Percentiles rank a stretch among this genome's conserved stretches.
Evolutionary conservation across 2,797 vertebrate genomes (phyloP).

Genomic region (Meriones psammophilus): DNA sequence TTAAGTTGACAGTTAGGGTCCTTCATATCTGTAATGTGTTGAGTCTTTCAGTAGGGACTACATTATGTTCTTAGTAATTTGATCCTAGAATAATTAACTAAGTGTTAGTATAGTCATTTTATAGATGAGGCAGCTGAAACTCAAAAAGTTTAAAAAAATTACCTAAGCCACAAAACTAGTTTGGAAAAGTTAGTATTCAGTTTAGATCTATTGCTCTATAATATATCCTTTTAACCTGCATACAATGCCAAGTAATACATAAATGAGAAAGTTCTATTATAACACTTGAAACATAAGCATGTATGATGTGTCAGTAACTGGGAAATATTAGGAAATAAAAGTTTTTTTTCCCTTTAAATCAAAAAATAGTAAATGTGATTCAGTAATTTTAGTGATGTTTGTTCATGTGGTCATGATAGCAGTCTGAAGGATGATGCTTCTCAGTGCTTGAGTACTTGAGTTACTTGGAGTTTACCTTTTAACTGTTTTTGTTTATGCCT

Average conservation of each 20-base stretch:
- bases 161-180: not conserved
- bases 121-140: not conserved
- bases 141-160: conserved; percentile 32
- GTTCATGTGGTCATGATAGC: not conserved
- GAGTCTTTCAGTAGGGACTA: not conserved
- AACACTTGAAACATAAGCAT: not conserved
- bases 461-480: conserved; percentile 43
- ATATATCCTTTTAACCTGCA: not conserved
- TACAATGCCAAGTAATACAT: not conserved
- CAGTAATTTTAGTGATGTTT: conserved; percentile 5
- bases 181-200: conserved; percentile 40
- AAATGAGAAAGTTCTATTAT: not conserved
- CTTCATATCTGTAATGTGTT: conserved; percentile 2
- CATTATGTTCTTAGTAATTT: not conserved
- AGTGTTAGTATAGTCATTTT: conserved; percentile 16
- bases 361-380: conserved; percentile 3
- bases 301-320: conserved; percentile 9
- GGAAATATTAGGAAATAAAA: conserved; percentile 30
- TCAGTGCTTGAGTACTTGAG: not conserved
- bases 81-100: conserved; percentile 37
- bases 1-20: not conserved
- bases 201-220: not conserved
- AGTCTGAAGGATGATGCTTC: not conserved
- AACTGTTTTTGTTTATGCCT: conserved; percentile 80
- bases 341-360: not conserved